phyloP scores from a whole-genome alignment of 2,113 vertebrate genomes.

The Hepsetus odoe region DNA sequence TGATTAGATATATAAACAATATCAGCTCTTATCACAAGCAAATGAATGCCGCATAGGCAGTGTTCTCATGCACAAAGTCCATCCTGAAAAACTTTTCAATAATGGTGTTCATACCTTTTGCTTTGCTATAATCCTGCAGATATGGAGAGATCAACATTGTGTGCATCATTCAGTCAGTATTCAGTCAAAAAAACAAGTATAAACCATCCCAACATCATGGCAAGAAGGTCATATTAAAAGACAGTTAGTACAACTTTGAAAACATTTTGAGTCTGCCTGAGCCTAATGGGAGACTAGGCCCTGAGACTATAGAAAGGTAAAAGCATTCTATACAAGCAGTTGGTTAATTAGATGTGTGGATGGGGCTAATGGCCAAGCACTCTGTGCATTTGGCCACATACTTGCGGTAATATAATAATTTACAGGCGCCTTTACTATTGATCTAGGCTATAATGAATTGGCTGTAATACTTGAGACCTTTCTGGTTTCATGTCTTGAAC shows the following conservation, averaged over 20 bases:
- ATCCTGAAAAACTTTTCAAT: neutral
- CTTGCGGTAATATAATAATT: conserved; percentile 2
- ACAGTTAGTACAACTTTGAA: neutral
- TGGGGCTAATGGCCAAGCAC: neutral
- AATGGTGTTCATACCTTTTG: neutral
- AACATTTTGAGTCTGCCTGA: neutral
- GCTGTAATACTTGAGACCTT: neutral
- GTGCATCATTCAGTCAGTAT: neutral
- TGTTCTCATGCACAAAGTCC: no score
- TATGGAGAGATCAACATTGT: neutral
- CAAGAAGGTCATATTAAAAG: neutral
- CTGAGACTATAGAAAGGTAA: neutral
- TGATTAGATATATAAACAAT: no score
- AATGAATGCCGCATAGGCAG: no score
- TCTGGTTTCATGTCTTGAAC: neutral
- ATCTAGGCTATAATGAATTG: conserved; percentile 10
- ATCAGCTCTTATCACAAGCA: no score
- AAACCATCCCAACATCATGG: neutral
- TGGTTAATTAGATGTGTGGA: conserved; percentile 20
- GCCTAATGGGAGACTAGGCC: neutral
- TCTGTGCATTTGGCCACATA: neutral
- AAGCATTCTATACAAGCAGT: neutral
- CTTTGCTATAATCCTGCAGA: neutral
- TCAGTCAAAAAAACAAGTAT: neutral
- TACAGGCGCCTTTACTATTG: neutral